Evolutionary conservation across 2,888 invertebrate genomes (phyloP), one percentile per base, ranked within the genome.

Genomic region (Gari tellinella): DNA sequence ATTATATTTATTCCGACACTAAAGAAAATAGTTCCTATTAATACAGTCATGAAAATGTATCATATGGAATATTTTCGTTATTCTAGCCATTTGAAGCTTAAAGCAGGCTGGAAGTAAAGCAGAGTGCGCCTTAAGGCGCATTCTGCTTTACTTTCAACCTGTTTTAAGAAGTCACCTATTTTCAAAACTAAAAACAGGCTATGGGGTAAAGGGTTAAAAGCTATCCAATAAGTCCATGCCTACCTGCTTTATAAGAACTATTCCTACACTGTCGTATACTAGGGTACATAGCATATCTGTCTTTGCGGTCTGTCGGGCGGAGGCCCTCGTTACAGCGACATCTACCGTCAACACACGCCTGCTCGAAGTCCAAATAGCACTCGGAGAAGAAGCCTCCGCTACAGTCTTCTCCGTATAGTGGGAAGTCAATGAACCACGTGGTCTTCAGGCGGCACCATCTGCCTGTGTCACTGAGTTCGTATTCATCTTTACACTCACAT

Each of bases 361-460:
- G 83, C 55, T 83, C 83, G 40, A 68, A 72, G 37, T 66, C 63
- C 60, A 75, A 76, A 43, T 81, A 81, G 45, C 83, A 83, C 10
- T 72, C 66, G 4, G 77, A 65, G 46, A 79, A 75, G 48, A 83
- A 80, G 0, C 63, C 57, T 5, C 62, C 64, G 2, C 53, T 65
- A 31, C 83, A 83, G 12, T 64, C 53, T 21, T 81, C 81, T 4
- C 74, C 76, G 7, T 78, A 58, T 7, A 83, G 63, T 2, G 83
- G 81, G 23, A 83, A 83, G 7, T 66, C 67, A 5, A 83, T 61
- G 43, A 81, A 78, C 80, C 81, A 81, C 12, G 69, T 72, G 0
- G 61, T 57, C 38, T 70, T 49, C 19, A 76, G 69, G 41, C 76
- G 70, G 62, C 83, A 83, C 66, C 78, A 75, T 21, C 65, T 65